Conservation (phyloP, 1,140 invertebrate genomes). For the Andricus grossulariae region DNA sequence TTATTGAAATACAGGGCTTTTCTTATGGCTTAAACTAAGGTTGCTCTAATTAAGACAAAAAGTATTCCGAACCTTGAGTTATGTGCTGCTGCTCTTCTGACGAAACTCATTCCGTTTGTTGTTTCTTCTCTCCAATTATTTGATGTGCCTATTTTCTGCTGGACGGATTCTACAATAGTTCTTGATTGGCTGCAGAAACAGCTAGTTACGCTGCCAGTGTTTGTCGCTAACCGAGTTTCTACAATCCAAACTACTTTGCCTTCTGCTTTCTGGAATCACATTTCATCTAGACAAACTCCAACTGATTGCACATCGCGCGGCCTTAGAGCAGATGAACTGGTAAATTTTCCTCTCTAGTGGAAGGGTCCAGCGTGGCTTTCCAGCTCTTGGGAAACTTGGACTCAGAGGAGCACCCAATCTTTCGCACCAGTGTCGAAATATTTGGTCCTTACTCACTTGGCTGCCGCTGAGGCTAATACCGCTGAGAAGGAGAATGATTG, state of each 20-base stretch:
- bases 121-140: neutral
- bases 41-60: conserved; percentile 42
- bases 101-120: conserved; percentile 40
- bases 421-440: no score
- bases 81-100: conserved; percentile 58
- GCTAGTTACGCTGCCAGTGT: conserved; percentile 56
- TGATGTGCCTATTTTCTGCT: conserved; percentile 18
- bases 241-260: conserved; percentile 55
- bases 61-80: conserved; percentile 63
- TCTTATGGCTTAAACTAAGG: conserved; percentile 41
- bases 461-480: no score
- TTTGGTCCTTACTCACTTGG: no score
- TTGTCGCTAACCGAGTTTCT: conserved; percentile 62
- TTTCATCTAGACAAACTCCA: conserved; percentile 55
- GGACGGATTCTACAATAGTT: conserved; percentile 59
- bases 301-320: conserved; percentile 47
- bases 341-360: conserved; percentile 26
- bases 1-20: conserved; percentile 46
- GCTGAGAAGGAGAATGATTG: no score
- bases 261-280: conserved; percentile 49
- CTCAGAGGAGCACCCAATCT: no score
- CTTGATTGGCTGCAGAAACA: conserved; percentile 60
- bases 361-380: conserved; percentile 32
- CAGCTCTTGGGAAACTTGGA: no score
- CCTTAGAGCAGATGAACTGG: neutral